These are phyloP conservation scores for Upupa epops DNA, from an alignment of 2,113 vertebrate genomes.

Conservation along the genomic window DNA sequence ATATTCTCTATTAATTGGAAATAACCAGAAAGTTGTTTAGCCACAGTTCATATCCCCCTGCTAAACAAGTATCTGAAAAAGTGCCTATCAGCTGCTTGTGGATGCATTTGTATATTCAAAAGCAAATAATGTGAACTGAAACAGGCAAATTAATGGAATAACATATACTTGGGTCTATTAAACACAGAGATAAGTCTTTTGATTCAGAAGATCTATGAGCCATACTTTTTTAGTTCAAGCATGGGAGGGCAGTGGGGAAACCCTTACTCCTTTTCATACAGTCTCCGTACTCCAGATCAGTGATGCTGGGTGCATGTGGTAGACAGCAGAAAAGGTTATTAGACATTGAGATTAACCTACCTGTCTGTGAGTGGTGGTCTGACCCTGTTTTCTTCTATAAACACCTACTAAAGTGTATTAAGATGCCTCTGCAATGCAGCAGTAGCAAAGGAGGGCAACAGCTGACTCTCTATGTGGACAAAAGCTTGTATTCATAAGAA, in stretches of 20 bases:
- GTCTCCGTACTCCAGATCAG: background rate
- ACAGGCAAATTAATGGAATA: background rate
- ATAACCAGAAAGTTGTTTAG: background rate
- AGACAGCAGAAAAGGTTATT: background rate
- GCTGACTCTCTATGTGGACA: fast-evolving
- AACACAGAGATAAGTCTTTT: background rate
- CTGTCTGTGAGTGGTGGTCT: background rate
- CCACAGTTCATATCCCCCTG: background rate
- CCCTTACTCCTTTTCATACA: background rate
- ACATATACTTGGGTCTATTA: background rate
- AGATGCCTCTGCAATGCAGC: background rate
- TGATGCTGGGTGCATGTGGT: background rate
- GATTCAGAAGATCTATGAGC: background rate
- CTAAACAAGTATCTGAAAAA: background rate
- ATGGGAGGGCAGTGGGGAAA: background rate
- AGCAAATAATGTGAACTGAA: background rate
- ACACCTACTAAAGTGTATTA: background rate
- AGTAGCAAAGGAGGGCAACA: background rate
- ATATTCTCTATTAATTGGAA: background rate
- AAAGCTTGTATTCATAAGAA: background rate
- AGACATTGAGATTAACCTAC: background rate
- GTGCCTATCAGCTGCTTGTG: background rate
- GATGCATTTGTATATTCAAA: background rate
- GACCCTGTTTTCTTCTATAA: background rate
- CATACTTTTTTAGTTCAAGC: background rate